phyloP scores from a whole-genome alignment of 2,113 vertebrate genomes.

The rabbit (Oryctolagus cuniculus) region DNA sequence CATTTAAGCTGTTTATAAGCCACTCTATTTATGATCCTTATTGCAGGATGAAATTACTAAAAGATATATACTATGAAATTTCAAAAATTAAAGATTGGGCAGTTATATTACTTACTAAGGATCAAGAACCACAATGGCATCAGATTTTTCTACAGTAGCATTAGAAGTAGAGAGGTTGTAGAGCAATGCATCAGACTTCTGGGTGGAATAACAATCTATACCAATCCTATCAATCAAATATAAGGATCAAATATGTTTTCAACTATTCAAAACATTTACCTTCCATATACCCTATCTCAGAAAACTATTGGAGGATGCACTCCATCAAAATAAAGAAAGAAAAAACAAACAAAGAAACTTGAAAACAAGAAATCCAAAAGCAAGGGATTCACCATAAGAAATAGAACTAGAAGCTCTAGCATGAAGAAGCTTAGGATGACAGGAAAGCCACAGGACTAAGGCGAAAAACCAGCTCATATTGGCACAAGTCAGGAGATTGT shows the following conservation, averaged over 20 bases:
- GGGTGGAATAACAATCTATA: constrained; percentile 16
- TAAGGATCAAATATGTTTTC: background rate
- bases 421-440: background rate
- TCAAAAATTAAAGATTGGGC: background rate
- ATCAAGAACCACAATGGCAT: constrained; percentile 18
- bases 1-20: background rate
- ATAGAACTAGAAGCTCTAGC: background rate
- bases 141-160: background rate
- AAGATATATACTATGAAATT: background rate
- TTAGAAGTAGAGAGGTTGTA: background rate
- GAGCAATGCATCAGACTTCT: background rate
- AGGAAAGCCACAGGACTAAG: background rate
- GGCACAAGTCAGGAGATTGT: background rate
- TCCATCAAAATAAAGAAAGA: background rate
- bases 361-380: background rate
- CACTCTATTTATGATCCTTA: background rate
- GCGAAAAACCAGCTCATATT: background rate
- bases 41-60: background rate
- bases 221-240: background rate
- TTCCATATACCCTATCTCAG: background rate
- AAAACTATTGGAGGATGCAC: background rate
- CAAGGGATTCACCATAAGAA: background rate
- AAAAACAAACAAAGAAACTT: background rate
- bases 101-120: background rate
- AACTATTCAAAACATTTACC: background rate